Evolutionary conservation across 1,140 invertebrate species (phyloP).

Genomic region (Holcopasites calliopsidis): DNA sequence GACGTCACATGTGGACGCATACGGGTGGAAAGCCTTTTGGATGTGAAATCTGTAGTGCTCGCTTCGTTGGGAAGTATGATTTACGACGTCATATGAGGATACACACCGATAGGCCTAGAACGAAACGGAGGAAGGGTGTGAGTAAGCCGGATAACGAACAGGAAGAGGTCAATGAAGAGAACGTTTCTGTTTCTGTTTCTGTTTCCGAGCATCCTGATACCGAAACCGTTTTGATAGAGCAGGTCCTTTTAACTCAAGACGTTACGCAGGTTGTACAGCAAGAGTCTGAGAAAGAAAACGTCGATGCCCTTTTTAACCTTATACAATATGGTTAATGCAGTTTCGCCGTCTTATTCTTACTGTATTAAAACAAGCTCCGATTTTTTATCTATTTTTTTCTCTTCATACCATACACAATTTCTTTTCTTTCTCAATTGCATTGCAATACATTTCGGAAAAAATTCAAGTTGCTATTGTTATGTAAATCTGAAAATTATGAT

Average conservation of each 20-base stretch:
- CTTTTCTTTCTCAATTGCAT: background rate
- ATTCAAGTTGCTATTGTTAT: background rate
- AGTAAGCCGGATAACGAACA: conserved; percentile 37
- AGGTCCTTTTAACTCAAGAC: conserved; percentile 69
- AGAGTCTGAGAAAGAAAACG: conserved; percentile 76
- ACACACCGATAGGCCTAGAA: conserved; percentile 65
- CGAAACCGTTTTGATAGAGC: conserved; percentile 69
- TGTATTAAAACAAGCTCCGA: background rate
- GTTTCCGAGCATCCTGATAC: conserved; percentile 47
- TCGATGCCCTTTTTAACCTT: conserved; percentile 72
- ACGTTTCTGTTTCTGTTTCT: too few species aligned
- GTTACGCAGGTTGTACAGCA: conserved; percentile 66
- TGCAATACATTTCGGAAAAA: background rate
- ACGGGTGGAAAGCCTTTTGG: conserved; percentile 77
- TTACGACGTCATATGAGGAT: conserved; percentile 74
- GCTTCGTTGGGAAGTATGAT: conserved; percentile 76
- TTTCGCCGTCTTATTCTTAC: background rate
- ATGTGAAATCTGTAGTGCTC: conserved; percentile 76
- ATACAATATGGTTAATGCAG: conserved; percentile 67
- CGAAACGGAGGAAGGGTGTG: conserved; percentile 47
- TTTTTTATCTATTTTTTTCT: too few species aligned
- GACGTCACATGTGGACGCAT: conserved; percentile 77
- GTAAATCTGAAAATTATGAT: background rate
- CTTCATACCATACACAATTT: too few species aligned
- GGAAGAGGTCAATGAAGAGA: conserved; percentile 18